Conservation (phyloP, 2,113 vertebrate species). For the Percina caprodes region DNA sequence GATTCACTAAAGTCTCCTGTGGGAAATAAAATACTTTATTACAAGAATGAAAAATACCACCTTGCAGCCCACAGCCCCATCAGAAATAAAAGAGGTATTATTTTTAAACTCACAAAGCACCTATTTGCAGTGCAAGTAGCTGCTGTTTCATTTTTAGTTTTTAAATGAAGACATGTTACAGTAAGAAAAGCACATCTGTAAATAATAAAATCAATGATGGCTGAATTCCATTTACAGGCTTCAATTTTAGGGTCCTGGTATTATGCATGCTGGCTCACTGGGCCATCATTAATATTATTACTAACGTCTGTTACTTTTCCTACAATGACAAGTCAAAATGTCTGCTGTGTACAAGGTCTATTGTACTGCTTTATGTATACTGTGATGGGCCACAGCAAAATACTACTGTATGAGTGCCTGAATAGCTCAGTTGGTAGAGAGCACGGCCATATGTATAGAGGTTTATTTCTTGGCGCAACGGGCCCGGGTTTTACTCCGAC, state of each 20-base stretch:
- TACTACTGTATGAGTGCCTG: background rate
- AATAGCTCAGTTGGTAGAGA: no score
- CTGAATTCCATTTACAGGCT: background rate
- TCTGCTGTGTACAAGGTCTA: background rate
- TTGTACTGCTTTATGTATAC: background rate
- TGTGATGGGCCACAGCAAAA: background rate
- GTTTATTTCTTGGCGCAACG: no score
- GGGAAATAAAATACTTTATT: conserved; percentile 1
- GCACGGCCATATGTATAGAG: no score
- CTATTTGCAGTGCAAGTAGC: background rate
- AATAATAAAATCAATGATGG: background rate
- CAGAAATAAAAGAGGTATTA: no score
- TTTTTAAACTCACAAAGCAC: background rate
- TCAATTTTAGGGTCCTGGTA: no score
- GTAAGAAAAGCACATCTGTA: background rate
- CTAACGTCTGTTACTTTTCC: no score
- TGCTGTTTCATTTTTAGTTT: background rate
- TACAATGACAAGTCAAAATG: background rate
- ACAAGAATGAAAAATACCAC: background rate
- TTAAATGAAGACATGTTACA: background rate
- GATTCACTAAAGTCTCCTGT: conserved; percentile 92
- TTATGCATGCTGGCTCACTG: no score
- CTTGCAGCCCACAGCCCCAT: background rate
- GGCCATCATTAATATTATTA: no score
- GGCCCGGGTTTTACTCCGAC: no score